Evolutionary conservation across 2,888 invertebrate genomes (phyloP).

Genomic region (Litoditis marina): DNA sequence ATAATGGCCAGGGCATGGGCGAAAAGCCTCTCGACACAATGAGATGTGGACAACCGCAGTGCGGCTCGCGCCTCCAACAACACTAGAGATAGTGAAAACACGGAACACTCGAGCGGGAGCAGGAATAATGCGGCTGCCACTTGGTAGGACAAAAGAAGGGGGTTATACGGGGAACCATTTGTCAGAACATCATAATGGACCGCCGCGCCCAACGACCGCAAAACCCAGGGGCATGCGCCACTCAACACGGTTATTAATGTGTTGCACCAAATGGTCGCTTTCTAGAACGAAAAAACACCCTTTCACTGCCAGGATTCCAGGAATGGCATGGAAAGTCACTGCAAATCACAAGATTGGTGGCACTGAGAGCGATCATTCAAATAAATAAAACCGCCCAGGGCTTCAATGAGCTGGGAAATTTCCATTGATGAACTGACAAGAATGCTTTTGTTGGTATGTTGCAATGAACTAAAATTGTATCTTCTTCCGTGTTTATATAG

Average conservation of each 20-base stretch:
- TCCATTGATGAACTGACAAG: too few species aligned
- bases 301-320: too few species aligned
- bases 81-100: too few species aligned
- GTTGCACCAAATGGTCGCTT: neutral
- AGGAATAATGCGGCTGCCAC: slow-evolving; percentile 12
- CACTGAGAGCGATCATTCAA: too few species aligned
- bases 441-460: too few species aligned
- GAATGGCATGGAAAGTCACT: too few species aligned
- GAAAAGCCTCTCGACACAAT: slow-evolving; percentile 9
- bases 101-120: slow-evolving; percentile 18
- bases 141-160: slow-evolving; percentile 8
- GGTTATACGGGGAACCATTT: slow-evolving; percentile 34
- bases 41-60: slow-evolving; percentile 1
- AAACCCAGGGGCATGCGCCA: neutral
- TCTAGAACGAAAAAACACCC: neutral
- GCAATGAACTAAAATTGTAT: too few species aligned
- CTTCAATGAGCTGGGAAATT: too few species aligned
- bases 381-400: too few species aligned
- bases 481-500: too few species aligned
- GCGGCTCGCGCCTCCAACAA: too few species aligned
- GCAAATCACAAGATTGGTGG: too few species aligned
- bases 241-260: neutral
- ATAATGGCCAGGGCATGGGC: slow-evolving; percentile 2
- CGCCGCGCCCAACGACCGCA: slow-evolving; percentile 22
- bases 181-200: slow-evolving; percentile 39